Evolutionary conservation across 1,140 invertebrate species (phyloP), one percentile per base, ranked within the genome.

Genomic region (Nomia melanderi): DNA sequence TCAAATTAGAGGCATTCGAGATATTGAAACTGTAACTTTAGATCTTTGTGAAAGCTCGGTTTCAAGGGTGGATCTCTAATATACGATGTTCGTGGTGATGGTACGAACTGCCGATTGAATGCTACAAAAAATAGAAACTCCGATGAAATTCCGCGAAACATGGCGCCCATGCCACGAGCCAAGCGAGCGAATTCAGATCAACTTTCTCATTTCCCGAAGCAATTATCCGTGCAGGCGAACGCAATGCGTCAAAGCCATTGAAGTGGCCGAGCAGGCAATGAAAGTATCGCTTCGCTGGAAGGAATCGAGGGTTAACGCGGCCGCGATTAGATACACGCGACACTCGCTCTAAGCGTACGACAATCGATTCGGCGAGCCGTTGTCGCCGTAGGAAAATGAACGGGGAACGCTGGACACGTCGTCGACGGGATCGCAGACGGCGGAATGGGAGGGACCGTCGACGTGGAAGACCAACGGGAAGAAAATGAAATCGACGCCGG

Each of bases 401-500:
- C 57, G 27, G 4, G 27, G 27, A 7, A 25, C 50, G 5, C 50
- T 8, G 1, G n/a, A 53, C 20, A 53, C 53, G 23, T 56, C 25
- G 8, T 11, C 2, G 25, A 3, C 23, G 53, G n/a, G n/a, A 56
- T 20, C 20, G 9, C 17, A 14, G 12, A 36, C 27, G 57, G 36
- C 25, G 12, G 2, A 5, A 8, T 39, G 36, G 36, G 36, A 39
- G 36, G 36, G 8, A 39, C 36, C 14, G 41, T 5, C 14, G 59
- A n/a, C n/a, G 3, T 4, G 23, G 20, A 59, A 7, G 2, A 6
- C 7, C 6, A 20, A 20, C 2, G 14, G 33, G 31, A 17, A 57
- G 27, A 27, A 70, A 71, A 70, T 63, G 75, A 56, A 63, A 77
- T 72, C 25, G 67, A 41, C 33, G 54, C 12, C 6, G 56, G 66